Percentiles rank a stretch among this genome's conserved stretches.
phyloP scores from a whole-genome alignment of 1,140 invertebrate genomes.

The Bradynema listronoti region DNA sequence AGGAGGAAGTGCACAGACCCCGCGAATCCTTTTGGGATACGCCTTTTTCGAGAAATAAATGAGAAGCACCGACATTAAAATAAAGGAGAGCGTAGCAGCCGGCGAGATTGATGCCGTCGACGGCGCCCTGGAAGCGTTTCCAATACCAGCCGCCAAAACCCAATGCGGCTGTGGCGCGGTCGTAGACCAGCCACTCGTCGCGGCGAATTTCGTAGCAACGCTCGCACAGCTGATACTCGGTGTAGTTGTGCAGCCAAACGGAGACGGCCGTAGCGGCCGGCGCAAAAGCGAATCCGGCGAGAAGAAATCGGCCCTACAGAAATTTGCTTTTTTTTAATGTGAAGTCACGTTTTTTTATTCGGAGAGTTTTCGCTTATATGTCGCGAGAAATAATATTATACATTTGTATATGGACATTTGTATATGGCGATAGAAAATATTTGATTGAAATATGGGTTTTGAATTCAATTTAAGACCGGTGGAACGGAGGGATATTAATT shows the following conservation, averaged over 20 bases:
- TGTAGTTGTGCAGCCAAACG: constrained; percentile 20
- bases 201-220: constrained; percentile 44
- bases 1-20: too few species aligned
- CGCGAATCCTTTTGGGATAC: too few species aligned
- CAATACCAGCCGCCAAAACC: constrained; percentile 54
- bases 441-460: too few species aligned
- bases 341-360: too few species aligned
- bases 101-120: constrained; percentile 51
- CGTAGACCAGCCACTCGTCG: constrained; percentile 36
- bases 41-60: constrained; percentile 9
- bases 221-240: constrained; percentile 27
- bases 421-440: too few species aligned
- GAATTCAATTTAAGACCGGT: too few species aligned
- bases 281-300: constrained; percentile 34
- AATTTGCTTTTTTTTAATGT: too few species aligned
- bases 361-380: too few species aligned
- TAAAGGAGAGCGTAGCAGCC: constrained; percentile 39
- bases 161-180: constrained; percentile 31
- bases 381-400: too few species aligned
- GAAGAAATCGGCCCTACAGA: constrained; percentile 45
- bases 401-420: too few species aligned
- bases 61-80: constrained; percentile 24
- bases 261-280: constrained; percentile 33
- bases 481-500: too few species aligned
- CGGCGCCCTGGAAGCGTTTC: constrained; percentile 52